A percentile compares a stretch with the other conserved stretches of the same genome.
Evolutionary conservation across 2,113 vertebrate species (phyloP).

Genomic region (Azemiops feae): DNA sequence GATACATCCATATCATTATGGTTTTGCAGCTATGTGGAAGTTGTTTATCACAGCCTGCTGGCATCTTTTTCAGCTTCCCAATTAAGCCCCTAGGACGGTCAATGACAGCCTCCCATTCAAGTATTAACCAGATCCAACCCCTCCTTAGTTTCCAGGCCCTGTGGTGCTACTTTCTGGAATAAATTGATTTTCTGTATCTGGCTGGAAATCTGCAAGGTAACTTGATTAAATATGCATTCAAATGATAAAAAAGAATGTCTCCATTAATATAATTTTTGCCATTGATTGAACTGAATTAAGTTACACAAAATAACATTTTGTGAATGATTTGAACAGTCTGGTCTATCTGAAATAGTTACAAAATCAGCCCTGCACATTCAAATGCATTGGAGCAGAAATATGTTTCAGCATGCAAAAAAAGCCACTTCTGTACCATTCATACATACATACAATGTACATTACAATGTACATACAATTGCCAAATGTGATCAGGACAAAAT

Average conservation of each 20-base stretch:
- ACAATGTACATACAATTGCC: background rate
- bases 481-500: background rate
- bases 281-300: background rate
- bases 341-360: background rate
- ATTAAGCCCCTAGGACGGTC: background rate
- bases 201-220: background rate
- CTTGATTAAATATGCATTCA: background rate
- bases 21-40: background rate
- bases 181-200: background rate
- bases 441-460: too few relatives aligned
- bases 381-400: background rate
- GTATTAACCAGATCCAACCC: background rate
- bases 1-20: background rate
- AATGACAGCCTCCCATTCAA: background rate
- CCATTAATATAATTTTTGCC: background rate
- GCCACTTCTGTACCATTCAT: background rate
- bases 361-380: background rate
- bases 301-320: background rate
- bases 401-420: background rate
- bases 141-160: background rate
- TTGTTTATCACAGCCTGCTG: background rate
- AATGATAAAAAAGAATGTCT: background rate
- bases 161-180: background rate
- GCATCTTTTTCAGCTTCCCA: background rate
- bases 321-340: background rate